A percentile compares a stretch with the other conserved stretches of the same genome.
Conservation (phyloP, 1,140 invertebrate genomes). For the Oedothorax gibbosus region DNA sequence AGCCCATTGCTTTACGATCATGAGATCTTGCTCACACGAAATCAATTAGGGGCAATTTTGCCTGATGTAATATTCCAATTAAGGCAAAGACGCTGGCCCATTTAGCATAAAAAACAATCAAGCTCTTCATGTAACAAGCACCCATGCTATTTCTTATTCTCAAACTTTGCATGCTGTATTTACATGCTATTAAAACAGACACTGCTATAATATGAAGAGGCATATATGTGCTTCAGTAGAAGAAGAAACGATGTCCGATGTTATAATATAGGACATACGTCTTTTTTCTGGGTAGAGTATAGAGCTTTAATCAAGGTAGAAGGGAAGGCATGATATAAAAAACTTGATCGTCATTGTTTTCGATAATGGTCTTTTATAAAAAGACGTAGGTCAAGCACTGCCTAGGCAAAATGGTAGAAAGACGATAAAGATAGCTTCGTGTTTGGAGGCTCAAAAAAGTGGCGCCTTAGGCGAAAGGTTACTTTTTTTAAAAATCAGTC, state of each 20-base stretch:
- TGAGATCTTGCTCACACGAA: constrained; percentile 44
- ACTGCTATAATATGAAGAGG: background rate
- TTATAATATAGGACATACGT: no score
- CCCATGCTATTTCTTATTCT: constrained; percentile 2
- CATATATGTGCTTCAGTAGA: background rate
- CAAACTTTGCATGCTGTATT: constrained; percentile 38
- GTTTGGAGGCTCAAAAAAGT: no score
- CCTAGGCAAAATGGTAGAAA: constrained; percentile 14
- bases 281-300: no score
- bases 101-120: constrained; percentile 41
- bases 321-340: constrained; percentile 3
- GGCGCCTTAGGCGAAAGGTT: no score
- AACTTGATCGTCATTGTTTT: constrained; percentile 19
- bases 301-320: background rate
- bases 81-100: background rate
- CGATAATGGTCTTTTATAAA: constrained; percentile 34
- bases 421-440: background rate
- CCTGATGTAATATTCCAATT: constrained; percentile 51
- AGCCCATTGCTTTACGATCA: constrained; percentile 16
- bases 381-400: constrained; percentile 30
- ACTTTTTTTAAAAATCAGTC: no score
- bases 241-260: no score
- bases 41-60: constrained; percentile 52
- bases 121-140: constrained; percentile 1
- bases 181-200: constrained; percentile 26